These are phyloP conservation scores for Tetanocera ferruginea DNA, from an alignment of 2,888 invertebrate species.

Conservation along the genomic window DNA sequence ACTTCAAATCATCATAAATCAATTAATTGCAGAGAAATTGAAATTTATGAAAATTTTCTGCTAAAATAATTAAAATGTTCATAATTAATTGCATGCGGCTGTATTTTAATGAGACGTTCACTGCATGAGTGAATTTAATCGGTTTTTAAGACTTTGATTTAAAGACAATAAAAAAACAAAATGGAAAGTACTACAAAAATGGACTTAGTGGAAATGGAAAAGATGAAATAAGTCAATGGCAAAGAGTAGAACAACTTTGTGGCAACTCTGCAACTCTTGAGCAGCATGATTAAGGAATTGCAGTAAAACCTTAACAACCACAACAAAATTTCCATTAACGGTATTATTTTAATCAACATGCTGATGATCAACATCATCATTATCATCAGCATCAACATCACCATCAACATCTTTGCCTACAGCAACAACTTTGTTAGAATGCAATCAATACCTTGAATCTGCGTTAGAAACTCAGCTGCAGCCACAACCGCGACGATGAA, in stretches of 20 bases:
- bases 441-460: neutral
- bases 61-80: constrained; percentile 21
- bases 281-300: neutral
- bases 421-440: neutral
- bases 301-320: neutral
- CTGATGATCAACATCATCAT: neutral
- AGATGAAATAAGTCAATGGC: no score
- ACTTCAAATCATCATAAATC: constrained; percentile 17
- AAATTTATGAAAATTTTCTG: constrained; percentile 43
- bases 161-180: no score
- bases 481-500: neutral
- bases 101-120: constrained; percentile 14
- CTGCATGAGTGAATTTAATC: neutral
- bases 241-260: no score
- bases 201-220: no score
- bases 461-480: neutral
- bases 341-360: neutral
- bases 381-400: neutral
- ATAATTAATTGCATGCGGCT: constrained; percentile 34
- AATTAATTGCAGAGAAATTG: constrained; percentile 38
- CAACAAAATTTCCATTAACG: neutral
- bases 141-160: neutral
- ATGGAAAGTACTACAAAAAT: no score
- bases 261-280: no score
- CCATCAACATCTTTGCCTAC: neutral